phyloP scores from a whole-genome alignment of 1,140 invertebrate species.

The Meloidogyne floridensis region DNA sequence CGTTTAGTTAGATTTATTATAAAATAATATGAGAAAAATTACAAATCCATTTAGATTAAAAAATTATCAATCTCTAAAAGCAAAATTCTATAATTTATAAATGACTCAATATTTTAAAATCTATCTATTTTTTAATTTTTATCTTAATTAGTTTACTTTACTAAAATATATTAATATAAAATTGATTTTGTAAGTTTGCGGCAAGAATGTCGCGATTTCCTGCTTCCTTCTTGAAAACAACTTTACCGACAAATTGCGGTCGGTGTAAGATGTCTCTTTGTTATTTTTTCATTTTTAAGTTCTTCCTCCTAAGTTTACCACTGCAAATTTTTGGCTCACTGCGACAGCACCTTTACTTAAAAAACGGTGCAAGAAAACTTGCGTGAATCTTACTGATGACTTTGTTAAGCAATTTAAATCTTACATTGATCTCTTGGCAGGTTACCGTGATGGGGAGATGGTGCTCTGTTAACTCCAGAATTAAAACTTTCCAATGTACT shows the following conservation, averaged over 20 bases:
- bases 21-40: too few species aligned
- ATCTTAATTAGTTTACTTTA: too few species aligned
- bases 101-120: too few species aligned
- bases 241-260: slow-evolving; percentile 22
- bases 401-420: slow-evolving; percentile 13
- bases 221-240: slow-evolving; percentile 40
- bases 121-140: too few species aligned
- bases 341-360: neutral
- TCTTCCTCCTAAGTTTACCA: neutral
- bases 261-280: slow-evolving; percentile 15
- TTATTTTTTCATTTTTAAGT: neutral
- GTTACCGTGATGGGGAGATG: slow-evolving; percentile 5
- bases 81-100: too few species aligned
- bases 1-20: too few species aligned
- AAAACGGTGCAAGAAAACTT: neutral
- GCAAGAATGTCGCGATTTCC: slow-evolving; percentile 16
- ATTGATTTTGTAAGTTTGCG: too few species aligned
- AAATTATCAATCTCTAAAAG: too few species aligned
- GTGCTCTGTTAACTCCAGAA: neutral
- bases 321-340: slow-evolving; percentile 2
- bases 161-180: too few species aligned
- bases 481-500: slow-evolving; percentile 30
- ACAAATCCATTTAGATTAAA: too few species aligned
- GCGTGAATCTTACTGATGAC: neutral
- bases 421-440: slow-evolving; percentile 3